Conservation (phyloP, 2,113 vertebrate genomes). For the Amphiprion percula region DNA sequence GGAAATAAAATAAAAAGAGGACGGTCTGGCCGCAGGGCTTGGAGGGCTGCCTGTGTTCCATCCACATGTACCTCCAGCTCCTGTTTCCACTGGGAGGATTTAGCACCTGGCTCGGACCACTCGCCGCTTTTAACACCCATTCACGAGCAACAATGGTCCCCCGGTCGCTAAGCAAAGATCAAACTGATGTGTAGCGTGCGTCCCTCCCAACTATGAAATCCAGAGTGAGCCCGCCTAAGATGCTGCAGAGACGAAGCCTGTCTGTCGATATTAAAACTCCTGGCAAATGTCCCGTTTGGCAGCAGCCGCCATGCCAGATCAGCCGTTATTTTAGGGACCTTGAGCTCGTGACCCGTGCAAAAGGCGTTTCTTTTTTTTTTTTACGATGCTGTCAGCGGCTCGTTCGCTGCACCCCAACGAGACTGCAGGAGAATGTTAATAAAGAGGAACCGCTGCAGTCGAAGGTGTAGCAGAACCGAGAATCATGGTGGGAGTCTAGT, state of each 20-base stretch:
- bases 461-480: neutral
- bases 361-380: slow-evolving; percentile 1
- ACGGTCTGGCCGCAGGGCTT: slow-evolving; percentile 16
- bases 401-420: slow-evolving; percentile 1
- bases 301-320: slow-evolving; percentile 23
- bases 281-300: slow-evolving; percentile 45
- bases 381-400: slow-evolving; percentile 53
- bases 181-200: neutral
- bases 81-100: slow-evolving; percentile 59
- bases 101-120: slow-evolving; percentile 38
- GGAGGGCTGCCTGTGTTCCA: slow-evolving; percentile 46
- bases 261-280: slow-evolving; percentile 15
- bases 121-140: slow-evolving; percentile 46
- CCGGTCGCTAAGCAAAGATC: slow-evolving; percentile 34
- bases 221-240: slow-evolving; percentile 7
- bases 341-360: slow-evolving; percentile 48
- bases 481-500: neutral
- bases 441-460: slow-evolving; percentile 3
- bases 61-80: slow-evolving; percentile 46
- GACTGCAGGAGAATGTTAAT: slow-evolving; percentile 53
- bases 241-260: slow-evolving; percentile 3
- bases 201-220: slow-evolving; percentile 20
- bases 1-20: slow-evolving; percentile 50
- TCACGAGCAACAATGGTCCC: slow-evolving; percentile 42
- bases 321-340: slow-evolving; percentile 62